Evolutionary conservation across 2,113 vertebrate species (phyloP).

Genomic region (Himantopus leucocephalus): DNA sequence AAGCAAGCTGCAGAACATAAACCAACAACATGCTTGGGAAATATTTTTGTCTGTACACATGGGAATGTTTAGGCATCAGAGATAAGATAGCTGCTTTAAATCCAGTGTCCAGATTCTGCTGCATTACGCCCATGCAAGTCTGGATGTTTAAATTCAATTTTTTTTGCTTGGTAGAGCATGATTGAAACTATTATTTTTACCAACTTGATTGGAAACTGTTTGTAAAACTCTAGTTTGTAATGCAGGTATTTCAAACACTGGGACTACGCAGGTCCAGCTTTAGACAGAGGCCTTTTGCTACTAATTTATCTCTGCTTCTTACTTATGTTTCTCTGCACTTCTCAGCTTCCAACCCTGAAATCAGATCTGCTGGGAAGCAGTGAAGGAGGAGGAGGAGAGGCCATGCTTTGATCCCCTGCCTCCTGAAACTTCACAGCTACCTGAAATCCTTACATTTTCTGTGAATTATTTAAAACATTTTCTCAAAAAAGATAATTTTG

Average conservation of each 20-base stretch:
- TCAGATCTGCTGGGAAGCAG: background rate
- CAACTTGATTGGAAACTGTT: background rate
- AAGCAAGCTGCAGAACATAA: background rate
- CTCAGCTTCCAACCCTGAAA: background rate
- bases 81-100: slow-evolving; percentile 10
- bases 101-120: background rate
- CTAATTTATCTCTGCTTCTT: background rate
- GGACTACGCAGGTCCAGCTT: background rate
- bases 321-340: background rate
- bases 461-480: slow-evolving; percentile 40
- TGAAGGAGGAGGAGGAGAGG: background rate
- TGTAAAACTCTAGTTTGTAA: background rate
- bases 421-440: slow-evolving; percentile 29
- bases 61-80: background rate
- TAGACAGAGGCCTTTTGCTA: background rate
- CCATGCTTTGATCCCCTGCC: slow-evolving; percentile 13
- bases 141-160: background rate
- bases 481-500: background rate
- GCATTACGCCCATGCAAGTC: background rate
- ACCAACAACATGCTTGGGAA: background rate
- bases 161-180: background rate
- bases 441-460: slow-evolving; percentile 11
- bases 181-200: background rate
- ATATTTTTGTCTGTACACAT: background rate
- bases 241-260: background rate